Conservation (phyloP, 2,113 vertebrate species). For the Potamarius usumacintae region DNA sequence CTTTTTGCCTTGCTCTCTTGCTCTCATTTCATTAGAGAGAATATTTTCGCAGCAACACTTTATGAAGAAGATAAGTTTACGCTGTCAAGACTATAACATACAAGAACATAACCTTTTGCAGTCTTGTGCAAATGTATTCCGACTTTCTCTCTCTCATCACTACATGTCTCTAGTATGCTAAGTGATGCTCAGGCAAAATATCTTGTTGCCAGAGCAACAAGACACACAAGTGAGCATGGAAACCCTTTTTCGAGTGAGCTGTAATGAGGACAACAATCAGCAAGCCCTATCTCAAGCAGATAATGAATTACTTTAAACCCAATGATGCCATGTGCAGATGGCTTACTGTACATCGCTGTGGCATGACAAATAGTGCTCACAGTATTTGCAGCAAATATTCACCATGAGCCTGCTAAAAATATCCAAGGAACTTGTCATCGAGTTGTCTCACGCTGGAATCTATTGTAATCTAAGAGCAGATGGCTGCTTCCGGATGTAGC, state of each 20-base stretch:
- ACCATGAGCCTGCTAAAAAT: constrained; percentile 2
- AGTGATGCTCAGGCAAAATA: not conserved
- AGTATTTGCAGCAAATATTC: constrained; percentile 26
- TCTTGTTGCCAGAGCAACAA: constrained; percentile 37
- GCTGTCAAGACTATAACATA: not conserved
- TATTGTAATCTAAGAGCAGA: constrained; percentile 31
- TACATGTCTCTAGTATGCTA: constrained; percentile 1
- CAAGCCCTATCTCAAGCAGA: constrained; percentile 33
- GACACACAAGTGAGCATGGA: constrained; percentile 16
- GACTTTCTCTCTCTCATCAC: not conserved
- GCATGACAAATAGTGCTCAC: constrained; percentile 23
- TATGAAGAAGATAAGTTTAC: not conserved
- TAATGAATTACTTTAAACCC: constrained; percentile 38
- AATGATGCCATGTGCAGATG: constrained; percentile 18
- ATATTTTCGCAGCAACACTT: not conserved
- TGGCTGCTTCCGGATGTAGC: constrained; percentile 7
- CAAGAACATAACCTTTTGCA: not conserved
- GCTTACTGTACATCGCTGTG: constrained; percentile 30
- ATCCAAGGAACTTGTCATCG: constrained; percentile 13
- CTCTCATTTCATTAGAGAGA: not conserved
- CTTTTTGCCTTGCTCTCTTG: not conserved
- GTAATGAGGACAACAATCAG: constrained; percentile 8
- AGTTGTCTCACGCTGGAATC: not conserved
- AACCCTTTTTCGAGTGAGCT: constrained; percentile 22
- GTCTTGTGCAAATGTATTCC: not conserved